Conservation (phyloP, 2,888 invertebrate genomes). For the Tetranychus piercei region DNA sequence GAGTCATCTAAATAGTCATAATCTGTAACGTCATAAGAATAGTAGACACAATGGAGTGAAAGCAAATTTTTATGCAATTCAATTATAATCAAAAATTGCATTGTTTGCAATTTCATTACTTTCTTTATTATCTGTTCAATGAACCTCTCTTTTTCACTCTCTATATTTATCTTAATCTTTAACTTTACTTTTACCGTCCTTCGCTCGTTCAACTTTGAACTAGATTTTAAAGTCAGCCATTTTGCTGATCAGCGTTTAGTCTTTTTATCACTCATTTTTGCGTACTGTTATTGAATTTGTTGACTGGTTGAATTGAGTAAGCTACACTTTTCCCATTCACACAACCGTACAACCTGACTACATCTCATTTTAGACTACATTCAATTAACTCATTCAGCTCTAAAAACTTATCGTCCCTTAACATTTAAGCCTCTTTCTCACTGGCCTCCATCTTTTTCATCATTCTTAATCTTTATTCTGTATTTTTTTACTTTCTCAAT, state of each 20-base stretch:
- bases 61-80: no score
- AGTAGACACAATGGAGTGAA: no score
- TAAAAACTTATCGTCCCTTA: not conserved
- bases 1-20: no score
- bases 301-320: not conserved
- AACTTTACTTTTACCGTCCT: not conserved
- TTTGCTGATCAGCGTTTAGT: not conserved
- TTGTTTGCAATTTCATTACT: not conserved
- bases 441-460: not conserved
- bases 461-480: not conserved
- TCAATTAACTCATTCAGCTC: not conserved
- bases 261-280: no score
- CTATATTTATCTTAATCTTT: not conserved
- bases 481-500: not conserved
- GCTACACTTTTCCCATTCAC: not conserved
- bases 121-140: not conserved
- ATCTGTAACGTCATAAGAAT: no score
- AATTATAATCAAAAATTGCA: no score
- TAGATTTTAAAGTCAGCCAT: not conserved
- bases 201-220: conserved; percentile 1
- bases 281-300: not conserved
- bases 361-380: not conserved
- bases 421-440: not conserved
- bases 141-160: not conserved
- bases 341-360: not conserved